A percentile compares a stretch with the other conserved stretches of the same genome.
Conservation (phyloP, 2,113 vertebrate species). For the Chionomys nivalis region DNA sequence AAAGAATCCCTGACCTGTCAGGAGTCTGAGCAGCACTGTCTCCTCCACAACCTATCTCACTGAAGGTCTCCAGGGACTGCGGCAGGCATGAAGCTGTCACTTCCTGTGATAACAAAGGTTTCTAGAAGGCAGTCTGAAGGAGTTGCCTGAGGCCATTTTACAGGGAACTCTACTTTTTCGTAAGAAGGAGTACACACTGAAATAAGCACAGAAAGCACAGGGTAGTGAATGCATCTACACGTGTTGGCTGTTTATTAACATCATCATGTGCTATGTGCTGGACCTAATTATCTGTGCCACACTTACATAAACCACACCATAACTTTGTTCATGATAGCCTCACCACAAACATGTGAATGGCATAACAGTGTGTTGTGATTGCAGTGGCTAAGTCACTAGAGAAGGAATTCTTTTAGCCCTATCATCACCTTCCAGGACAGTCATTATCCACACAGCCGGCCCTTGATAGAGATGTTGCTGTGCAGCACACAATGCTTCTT, state of each 20-base stretch:
- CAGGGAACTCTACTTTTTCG: background rate
- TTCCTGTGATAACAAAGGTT: background rate
- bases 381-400: background rate
- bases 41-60: background rate
- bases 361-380: no score
- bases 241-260: background rate
- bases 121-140: background rate
- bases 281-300: background rate
- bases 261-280: background rate
- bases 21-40: background rate
- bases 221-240: background rate
- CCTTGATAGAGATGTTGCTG: background rate
- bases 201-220: background rate
- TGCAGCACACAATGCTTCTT: background rate
- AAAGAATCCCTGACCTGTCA: background rate
- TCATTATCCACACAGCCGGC: no score
- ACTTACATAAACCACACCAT: accelerated
- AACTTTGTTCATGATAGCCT: background rate
- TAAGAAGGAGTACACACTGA: background rate
- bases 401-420: background rate
- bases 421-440: background rate
- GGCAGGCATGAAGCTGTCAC: background rate
- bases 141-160: background rate
- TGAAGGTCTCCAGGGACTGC: background rate
- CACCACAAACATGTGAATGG: no score